These are phyloP conservation scores for Triplophysa siluroides DNA, from an alignment of 2,113 vertebrate species.

Conservation along the genomic window DNA sequence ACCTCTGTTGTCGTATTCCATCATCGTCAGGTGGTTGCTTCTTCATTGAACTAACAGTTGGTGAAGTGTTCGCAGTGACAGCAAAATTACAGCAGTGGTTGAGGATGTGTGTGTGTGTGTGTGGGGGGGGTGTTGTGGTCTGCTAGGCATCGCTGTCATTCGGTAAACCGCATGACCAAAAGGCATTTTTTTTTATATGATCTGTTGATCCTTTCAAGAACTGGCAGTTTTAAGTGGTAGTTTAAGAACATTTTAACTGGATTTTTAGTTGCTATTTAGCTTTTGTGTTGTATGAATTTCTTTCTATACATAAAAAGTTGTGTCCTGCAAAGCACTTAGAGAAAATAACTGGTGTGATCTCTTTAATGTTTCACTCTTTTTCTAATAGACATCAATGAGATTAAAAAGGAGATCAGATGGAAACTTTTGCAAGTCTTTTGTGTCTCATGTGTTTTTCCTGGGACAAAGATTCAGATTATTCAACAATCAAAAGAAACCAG, in stretches of 20 bases:
- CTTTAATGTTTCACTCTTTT: too few relatives aligned
- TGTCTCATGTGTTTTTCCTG: too few relatives aligned
- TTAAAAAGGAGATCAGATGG: too few relatives aligned
- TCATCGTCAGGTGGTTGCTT: conserved; percentile 28
- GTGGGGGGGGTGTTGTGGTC: background rate
- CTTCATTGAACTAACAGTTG: conserved; percentile 42
- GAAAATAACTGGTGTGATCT: too few relatives aligned
- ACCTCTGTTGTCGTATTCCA: conserved; percentile 23
- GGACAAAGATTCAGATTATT: too few relatives aligned
- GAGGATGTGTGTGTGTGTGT: background rate
- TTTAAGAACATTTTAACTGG: background rate
- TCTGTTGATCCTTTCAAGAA: background rate
- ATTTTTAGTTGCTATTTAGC: too few relatives aligned
- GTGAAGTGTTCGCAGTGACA: conserved; percentile 41
- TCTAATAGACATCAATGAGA: too few relatives aligned
- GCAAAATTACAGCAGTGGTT: conserved; percentile 37
- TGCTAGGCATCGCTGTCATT: conserved; percentile 25
- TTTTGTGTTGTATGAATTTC: too few relatives aligned
- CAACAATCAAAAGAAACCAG: too few relatives aligned
- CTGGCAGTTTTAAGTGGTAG: background rate
- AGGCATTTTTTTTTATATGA: background rate
- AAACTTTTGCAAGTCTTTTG: too few relatives aligned
- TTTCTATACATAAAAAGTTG: too few relatives aligned
- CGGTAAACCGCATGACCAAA: background rate
- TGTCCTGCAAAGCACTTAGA: too few relatives aligned